Conservation (phyloP, 2,888 invertebrate species). For the Sphaeridia pumilis region DNA sequence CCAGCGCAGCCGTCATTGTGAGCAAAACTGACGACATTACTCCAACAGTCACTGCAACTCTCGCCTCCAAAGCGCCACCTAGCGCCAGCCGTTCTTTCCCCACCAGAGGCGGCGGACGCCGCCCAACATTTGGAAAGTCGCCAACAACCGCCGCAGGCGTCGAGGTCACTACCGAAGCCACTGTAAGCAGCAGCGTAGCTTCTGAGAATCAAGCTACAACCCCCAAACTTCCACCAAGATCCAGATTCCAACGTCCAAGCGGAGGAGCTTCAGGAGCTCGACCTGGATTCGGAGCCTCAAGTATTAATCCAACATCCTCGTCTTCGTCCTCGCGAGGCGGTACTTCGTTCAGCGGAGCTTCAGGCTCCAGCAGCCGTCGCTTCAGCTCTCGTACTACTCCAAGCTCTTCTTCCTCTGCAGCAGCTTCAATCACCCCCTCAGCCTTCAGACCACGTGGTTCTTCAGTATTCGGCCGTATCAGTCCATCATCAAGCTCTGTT, state of each 20-base stretch:
- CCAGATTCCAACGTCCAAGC: slow-evolving; percentile 14
- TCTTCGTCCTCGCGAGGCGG: slow-evolving; percentile 15
- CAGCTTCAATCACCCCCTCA: slow-evolving; percentile 16
- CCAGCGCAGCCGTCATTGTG: slow-evolving; percentile 71
- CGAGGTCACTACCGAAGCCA: slow-evolving; percentile 4
- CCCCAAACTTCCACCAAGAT: slow-evolving; percentile 10
- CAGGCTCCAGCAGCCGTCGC: not conserved
- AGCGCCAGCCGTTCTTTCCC: slow-evolving; percentile 25
- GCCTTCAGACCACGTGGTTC: slow-evolving; percentile 12
- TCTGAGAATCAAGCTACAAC: slow-evolving; percentile 2
- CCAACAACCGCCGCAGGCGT: slow-evolving; percentile 1
- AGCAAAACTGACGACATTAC: slow-evolving; percentile 73
- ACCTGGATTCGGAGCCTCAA: slow-evolving; percentile 18
- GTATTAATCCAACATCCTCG: slow-evolving; percentile 47
- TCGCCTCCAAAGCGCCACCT: slow-evolving; percentile 44
- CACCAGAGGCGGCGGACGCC: slow-evolving; percentile 9
- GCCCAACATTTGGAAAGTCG: not conserved
- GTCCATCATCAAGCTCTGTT: slow-evolving; percentile 12
- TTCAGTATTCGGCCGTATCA: slow-evolving; percentile 14
- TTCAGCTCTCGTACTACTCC: not conserved
- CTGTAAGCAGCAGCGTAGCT: not conserved
- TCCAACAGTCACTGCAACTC: slow-evolving; percentile 79
- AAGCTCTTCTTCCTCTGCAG: not conserved
- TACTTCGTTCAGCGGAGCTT: slow-evolving; percentile 18
- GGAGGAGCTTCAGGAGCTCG: slow-evolving; percentile 11